Base-by-base conservation (phyloP, 2,113 vertebrate species). In the Chaetops frenatus region DNA sequence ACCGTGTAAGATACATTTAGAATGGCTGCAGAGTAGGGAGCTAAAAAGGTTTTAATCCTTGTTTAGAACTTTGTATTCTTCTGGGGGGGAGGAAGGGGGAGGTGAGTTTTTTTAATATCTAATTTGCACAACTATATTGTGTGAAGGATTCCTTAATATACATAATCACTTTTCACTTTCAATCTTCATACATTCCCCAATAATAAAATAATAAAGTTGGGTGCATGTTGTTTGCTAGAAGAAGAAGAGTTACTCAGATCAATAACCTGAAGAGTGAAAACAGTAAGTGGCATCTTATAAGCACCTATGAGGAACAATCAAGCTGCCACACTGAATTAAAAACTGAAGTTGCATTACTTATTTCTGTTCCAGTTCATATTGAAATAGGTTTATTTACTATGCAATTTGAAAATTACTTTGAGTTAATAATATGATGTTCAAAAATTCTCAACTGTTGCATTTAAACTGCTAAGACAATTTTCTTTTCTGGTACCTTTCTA, bases 11-110 rank as follows among this genome's bases (percentile, higher is more conserved):
- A 62, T 40, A 91, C 13, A 82, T 88, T 54, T 53, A 54, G 54
- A 80, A 72, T 24, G n/a, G 31, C 36, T 78, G 45, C 50, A 31
- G 13, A 28, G 21, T 56, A 62, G 29, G 60, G 29, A 61, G 50
- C 24, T 73, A 56, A 61, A 84, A 73, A 31, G 13, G 27, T 73
- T 92, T 74, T 50, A 87, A 73, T 93, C 22, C 50, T 60, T 17
- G 29, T 25, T 61, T 70, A 80, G 54, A 92, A 81, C 7, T 65
- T 60, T 7, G 15, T 24, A 5, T 5, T 12, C 56, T 65, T 50
- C 17, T 1, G 4, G 24, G 9, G 3, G 7, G 2, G 1, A 14
- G 12, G 47, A 15, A n/a, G 7, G 3, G 1, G 12, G 16, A 13
- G 42, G 22, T 58, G 33, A 45, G 1, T 0, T 4, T 19, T 31